Conservation (phyloP, 2,797 vertebrate species). For the Kryptolebias ocellatus region DNA sequence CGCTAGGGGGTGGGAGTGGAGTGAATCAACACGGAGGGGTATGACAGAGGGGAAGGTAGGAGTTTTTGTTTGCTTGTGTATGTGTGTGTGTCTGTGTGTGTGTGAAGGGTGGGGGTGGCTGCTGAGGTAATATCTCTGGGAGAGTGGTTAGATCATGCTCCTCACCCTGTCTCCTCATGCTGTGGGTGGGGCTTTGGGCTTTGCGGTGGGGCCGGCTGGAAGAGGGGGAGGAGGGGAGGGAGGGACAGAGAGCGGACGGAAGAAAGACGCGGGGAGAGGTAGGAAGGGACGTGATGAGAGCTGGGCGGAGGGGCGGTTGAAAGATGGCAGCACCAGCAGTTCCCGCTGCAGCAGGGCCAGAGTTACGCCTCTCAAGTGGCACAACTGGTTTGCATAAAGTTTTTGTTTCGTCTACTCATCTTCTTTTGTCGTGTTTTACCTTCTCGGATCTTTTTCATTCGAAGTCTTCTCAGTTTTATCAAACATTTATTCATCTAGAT, state of each 20-base stretch:
- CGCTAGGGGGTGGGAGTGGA: conserved; percentile 40
- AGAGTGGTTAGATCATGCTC: conserved; percentile 77
- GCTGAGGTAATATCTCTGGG: conserved; percentile 74
- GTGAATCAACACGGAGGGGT: conserved; percentile 41
- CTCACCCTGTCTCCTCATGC: conserved; percentile 77
- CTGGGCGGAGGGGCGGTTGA: conserved; percentile 53
- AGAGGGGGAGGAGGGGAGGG: conserved; percentile 54
- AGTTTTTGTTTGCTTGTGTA: conserved; percentile 53
- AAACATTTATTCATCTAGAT: not conserved
- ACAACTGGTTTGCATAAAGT: conserved; percentile 75
- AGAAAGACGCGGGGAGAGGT: conserved; percentile 9
- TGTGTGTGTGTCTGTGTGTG: conserved; percentile 11
- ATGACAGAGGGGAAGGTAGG: conserved; percentile 67
- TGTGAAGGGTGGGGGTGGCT: conserved; percentile 62
- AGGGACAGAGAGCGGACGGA: conserved; percentile 18
- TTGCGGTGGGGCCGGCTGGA: conserved; percentile 62
- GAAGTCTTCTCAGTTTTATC: not conserved
- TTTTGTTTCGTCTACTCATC: not conserved
- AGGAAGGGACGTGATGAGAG: conserved; percentile 38
- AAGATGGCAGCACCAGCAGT: conserved; percentile 51
- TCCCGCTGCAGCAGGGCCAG: conserved; percentile 58
- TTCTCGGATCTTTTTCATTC: conserved; percentile 3
- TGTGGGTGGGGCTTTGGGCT: conserved; percentile 72
- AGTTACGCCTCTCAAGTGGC: conserved; percentile 69
- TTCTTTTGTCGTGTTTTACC: conserved; percentile 11